phyloP scores from a whole-genome alignment of 1,140 invertebrate species.

The Drosophila virilis region DNA sequence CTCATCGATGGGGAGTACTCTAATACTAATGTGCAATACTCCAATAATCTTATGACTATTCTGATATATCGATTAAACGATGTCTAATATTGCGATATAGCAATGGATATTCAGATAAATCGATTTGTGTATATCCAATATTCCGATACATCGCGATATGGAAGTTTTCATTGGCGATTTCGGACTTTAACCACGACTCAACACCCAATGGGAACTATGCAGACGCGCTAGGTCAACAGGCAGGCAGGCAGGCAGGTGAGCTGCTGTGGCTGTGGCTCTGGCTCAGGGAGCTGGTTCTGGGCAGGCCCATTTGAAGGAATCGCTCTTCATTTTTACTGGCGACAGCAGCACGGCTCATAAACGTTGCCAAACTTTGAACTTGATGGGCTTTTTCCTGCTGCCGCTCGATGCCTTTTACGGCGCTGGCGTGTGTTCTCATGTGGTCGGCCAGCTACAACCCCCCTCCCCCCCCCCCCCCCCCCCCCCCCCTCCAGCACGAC shows the following conservation, averaged over 20 bases:
- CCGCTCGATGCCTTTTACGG: constrained; percentile 65
- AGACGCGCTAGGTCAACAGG: background rate
- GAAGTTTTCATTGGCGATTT: too few relatives aligned
- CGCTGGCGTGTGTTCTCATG: constrained; percentile 64
- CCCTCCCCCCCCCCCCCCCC: background rate
- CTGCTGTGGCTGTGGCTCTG: background rate
- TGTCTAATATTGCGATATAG: too few relatives aligned
- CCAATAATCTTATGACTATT: too few relatives aligned
- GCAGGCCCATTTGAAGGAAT: constrained; percentile 11
- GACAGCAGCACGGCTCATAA: constrained; percentile 68
- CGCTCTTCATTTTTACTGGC: constrained; percentile 76
- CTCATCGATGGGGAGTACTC: too few relatives aligned
- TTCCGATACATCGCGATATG: too few relatives aligned
- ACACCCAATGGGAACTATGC: background rate
- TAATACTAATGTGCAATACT: too few relatives aligned
- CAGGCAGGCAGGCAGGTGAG: constrained; percentile 2
- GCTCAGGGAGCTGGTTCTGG: constrained; percentile 9
- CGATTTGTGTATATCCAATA: too few relatives aligned
- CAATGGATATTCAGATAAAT: too few relatives aligned
- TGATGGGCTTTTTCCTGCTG: constrained; percentile 61
- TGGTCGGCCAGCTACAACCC: constrained; percentile 23
- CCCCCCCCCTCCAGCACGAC: background rate
- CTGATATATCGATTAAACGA: too few relatives aligned
- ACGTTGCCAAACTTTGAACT: constrained; percentile 80
- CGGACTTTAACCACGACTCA: too few relatives aligned